Evolutionary conservation across 2,113 vertebrate genomes (phyloP).

Genomic region (Eleginops maclovinus): DNA sequence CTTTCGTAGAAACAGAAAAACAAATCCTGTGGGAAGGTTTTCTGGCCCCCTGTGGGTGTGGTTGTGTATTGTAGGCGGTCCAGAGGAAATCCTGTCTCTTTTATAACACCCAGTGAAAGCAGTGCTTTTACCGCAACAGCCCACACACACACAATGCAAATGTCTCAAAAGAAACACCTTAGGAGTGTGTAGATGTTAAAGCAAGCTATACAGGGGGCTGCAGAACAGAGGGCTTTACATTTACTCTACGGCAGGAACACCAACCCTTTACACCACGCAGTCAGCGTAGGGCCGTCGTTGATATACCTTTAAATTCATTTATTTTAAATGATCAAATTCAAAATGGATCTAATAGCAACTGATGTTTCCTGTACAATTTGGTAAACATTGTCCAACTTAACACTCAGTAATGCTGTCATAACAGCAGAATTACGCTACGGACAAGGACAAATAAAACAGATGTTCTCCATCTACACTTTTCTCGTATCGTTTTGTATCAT

Average conservation of each 20-base stretch:
- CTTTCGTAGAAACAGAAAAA: conserved; percentile 23
- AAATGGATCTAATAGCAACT: too few species aligned
- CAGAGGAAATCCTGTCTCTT: conserved; percentile 77
- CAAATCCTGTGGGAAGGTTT: not conserved
- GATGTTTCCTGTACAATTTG: too few species aligned
- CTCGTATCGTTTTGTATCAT: not conserved
- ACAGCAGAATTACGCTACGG: not conserved
- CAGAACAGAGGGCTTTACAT: conserved; percentile 1
- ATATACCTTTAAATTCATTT: too few species aligned
- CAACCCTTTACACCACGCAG: not conserved
- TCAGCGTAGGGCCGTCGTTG: too few species aligned
- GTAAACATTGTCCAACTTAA: too few species aligned
- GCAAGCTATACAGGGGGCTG: not conserved
- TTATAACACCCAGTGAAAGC: conserved; percentile 51
- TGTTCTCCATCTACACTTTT: conserved; percentile 7
- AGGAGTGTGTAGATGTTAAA: conserved; percentile 7
- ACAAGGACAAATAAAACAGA: not conserved
- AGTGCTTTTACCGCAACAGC: conserved; percentile 44
- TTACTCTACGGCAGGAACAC: not conserved
- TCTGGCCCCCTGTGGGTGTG: conserved; percentile 23
- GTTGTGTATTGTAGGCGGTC: conserved; percentile 36
- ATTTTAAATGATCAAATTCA: too few species aligned
- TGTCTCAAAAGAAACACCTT: conserved; percentile 6
- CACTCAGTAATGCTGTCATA: not conserved
- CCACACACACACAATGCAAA: conserved; percentile 47